Percentiles rank a stretch among this genome's conserved stretches.
Conservation (phyloP, 1,140 invertebrate genomes). For the Neuroterus valhalla region DNA sequence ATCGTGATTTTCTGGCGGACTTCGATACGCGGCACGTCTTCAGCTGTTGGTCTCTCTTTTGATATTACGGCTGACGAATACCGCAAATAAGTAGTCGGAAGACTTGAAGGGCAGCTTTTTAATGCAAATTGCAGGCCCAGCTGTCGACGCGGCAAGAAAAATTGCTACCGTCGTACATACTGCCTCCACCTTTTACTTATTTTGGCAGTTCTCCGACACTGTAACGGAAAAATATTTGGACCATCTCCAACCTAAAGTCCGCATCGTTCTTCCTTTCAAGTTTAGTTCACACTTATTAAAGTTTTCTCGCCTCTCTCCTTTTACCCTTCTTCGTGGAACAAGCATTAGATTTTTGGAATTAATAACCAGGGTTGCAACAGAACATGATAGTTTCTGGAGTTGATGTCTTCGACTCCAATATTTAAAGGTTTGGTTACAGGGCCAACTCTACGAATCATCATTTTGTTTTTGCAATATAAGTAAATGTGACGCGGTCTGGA, state of each 20-base stretch:
- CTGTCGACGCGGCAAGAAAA: constrained; percentile 59
- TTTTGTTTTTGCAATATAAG: too few relatives aligned
- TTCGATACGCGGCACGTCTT: constrained; percentile 21
- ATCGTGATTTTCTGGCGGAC: constrained; percentile 2
- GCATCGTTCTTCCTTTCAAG: constrained; percentile 38
- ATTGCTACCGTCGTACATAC: constrained; percentile 41
- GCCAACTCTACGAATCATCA: too few relatives aligned
- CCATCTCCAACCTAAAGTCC: constrained; percentile 53
- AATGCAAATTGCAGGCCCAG: constrained; percentile 50
- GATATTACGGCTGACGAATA: constrained; percentile 18
- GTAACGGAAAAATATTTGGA: constrained; percentile 62
- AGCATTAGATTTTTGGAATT: constrained; percentile 32
- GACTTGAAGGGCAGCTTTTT: constrained; percentile 36
- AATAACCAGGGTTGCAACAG: too few relatives aligned
- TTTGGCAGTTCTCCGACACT: constrained; percentile 50
- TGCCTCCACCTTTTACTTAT: constrained; percentile 54
- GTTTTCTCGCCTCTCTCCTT: constrained; percentile 8
- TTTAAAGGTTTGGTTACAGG: too few relatives aligned
- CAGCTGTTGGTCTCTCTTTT: background rate
- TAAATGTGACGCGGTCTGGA: too few relatives aligned
- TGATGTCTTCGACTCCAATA: too few relatives aligned
- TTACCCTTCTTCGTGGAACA: constrained; percentile 18
- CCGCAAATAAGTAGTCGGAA: constrained; percentile 32
- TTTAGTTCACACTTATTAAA: constrained; percentile 3
- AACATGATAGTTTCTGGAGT: too few relatives aligned